These are phyloP conservation scores for Paratrypauchen microcephalus DNA, from an alignment of 2,797 vertebrate species.

Conservation along the genomic window DNA sequence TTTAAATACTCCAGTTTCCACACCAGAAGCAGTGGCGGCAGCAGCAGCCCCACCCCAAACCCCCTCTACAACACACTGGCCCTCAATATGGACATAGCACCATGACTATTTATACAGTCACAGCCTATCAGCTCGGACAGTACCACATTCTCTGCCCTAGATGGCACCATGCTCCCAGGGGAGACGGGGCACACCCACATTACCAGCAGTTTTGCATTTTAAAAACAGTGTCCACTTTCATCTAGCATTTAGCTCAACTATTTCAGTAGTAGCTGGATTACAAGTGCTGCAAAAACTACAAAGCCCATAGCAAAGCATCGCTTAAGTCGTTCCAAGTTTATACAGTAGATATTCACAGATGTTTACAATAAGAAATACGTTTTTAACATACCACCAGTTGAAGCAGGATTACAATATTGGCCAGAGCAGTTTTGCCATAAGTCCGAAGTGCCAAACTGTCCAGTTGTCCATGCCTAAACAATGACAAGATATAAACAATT, in stretches of 20 bases:
- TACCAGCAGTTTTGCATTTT: constrained; percentile 38
- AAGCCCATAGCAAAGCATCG: background rate
- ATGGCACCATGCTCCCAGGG: constrained; percentile 70
- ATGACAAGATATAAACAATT: constrained; percentile 16
- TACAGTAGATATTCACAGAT: background rate
- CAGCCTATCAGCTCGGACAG: constrained; percentile 63
- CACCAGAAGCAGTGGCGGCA: constrained; percentile 21
- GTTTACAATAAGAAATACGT: background rate
- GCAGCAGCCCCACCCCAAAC: constrained; percentile 67
- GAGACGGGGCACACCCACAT: constrained; percentile 70
- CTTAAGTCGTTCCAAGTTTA: background rate
- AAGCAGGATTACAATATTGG: constrained; percentile 54
- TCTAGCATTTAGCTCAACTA: background rate
- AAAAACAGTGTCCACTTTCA: constrained; percentile 12
- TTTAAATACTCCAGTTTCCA: constrained; percentile 69
- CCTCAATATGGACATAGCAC: constrained; percentile 74
- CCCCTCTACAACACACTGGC: constrained; percentile 61
- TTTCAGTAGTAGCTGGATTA: background rate
- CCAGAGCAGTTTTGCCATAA: constrained; percentile 90
- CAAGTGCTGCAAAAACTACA: constrained; percentile 1
- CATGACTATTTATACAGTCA: constrained; percentile 80
- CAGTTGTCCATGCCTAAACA: constrained; percentile 84
- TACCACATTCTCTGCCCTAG: constrained; percentile 77
- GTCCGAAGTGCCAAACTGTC: constrained; percentile 71
- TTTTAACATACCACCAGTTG: constrained; percentile 70